phyloP scores from a whole-genome alignment of 2,113 vertebrate genomes.

The Tympanuchus pallidicinctus region DNA sequence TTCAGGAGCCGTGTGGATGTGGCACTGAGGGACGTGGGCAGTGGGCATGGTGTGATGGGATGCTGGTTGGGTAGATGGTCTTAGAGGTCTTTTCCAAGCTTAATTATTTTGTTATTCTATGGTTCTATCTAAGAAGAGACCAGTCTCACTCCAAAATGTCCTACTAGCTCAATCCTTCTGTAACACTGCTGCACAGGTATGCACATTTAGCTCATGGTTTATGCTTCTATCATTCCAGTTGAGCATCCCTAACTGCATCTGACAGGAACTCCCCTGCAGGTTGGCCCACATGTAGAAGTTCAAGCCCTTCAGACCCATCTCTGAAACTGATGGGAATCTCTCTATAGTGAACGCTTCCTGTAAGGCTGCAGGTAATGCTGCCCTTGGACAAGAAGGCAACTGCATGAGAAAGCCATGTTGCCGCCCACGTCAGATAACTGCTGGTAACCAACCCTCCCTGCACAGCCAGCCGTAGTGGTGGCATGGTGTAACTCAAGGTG shows the following conservation, averaged over 20 bases:
- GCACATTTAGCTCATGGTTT: neutral
- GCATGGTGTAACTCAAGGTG: conserved; percentile 6
- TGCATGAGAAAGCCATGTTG: neutral
- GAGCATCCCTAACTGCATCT: neutral
- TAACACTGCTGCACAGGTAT: neutral
- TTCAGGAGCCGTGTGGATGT: no score
- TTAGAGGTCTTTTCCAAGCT: no score
- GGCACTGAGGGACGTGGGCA: no score
- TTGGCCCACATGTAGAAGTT: neutral
- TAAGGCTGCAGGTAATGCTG: neutral
- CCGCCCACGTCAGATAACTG: neutral
- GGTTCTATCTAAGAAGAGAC: neutral
- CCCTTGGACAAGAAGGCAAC: neutral
- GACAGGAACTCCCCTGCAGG: neutral
- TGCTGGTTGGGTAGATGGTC: no score
- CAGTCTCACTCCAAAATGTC: neutral
- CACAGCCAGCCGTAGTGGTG: fast-evolving
- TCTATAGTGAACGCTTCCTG: neutral
- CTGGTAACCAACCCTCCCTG: neutral
- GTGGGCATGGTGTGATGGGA: no score
- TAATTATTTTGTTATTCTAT: no score
- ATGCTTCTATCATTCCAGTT: neutral
- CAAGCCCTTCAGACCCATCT: neutral
- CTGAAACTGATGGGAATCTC: neutral
- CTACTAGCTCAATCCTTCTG: neutral